Evolutionary conservation across 1,140 invertebrate species (phyloP), one percentile per base, ranked within the genome.

Genomic region (Drosophila ficusphila): DNA sequence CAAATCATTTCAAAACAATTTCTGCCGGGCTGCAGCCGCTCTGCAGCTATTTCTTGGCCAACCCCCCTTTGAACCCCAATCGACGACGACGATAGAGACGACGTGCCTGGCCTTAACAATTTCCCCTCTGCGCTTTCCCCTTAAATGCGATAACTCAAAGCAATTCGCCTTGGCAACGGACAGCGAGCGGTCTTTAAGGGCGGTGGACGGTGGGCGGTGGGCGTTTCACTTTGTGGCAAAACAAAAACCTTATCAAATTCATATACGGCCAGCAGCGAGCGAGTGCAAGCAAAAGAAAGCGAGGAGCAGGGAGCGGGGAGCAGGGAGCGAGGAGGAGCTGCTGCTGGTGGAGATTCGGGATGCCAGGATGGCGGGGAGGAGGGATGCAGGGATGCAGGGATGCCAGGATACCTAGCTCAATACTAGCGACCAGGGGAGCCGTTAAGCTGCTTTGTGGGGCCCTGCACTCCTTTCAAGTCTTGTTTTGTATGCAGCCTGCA

Each of bases 221-320:
- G 18, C 25, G 29, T n/a, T 53, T 25, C 56, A 48, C 51, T 57
- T 46, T 70, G 51, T 44, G 36, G 27, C 29, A 16, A 44, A 76
- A 73, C 78, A 67, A 82, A 82, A 78, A 70, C 69, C 62, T 60
- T 64, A 83, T 83, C 70, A 83, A 83, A 78, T 74, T 74, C 61
- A 78, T 69, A 74, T 65, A 76, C 48, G 76, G n/a, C n/a, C n/a
- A n/a, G n/a, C n/a, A 57, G 65, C 46, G 67, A 42, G 49, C 16
- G 11, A 51, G 52, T 25, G 31, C 9, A 27, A 44, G 33, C 31
- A 54, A 46, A 33, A 8, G 34, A 64, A 53, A 42, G 56, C 23
- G 49, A 27, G 9, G 5, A 12, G 14, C 23, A n/a, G 8, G 1
- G 18, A 25, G 49, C 23, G n/a, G n/a, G n/a, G n/a, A n/a, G n/a